phyloP scores from a whole-genome alignment of 1,140 invertebrate genomes.

The Orussus abietinus region DNA sequence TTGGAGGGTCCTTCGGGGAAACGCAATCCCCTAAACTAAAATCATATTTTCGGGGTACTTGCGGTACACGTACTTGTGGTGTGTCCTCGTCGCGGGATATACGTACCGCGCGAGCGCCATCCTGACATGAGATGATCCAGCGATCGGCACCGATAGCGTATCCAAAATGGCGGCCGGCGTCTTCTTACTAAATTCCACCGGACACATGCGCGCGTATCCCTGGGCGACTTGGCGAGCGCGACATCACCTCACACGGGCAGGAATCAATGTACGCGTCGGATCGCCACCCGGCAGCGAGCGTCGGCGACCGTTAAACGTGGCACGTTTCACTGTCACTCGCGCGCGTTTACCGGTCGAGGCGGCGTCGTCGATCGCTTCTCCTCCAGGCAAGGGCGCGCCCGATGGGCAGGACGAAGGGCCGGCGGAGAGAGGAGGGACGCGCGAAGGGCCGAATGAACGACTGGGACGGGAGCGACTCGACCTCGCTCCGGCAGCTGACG shows the following conservation, averaged over 20 bases:
- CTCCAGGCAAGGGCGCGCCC: too few species aligned
- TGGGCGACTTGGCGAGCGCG: slow-evolving; percentile 27
- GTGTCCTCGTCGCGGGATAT: too few species aligned
- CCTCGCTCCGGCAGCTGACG: slow-evolving; percentile 3
- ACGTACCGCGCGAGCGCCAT: slow-evolving; percentile 62
- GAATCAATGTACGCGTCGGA: too few species aligned
- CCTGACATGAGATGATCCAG: slow-evolving; percentile 61
- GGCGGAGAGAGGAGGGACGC: too few species aligned
- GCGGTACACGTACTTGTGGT: too few species aligned
- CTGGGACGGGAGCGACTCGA: background rate
- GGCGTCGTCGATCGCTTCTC: too few species aligned
- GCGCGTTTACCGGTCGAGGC: background rate
- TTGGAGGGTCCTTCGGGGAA: too few species aligned
- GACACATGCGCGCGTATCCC: slow-evolving; percentile 51
- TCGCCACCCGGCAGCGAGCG: too few species aligned
- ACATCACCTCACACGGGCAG: slow-evolving; percentile 29
- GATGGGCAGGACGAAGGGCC: too few species aligned
- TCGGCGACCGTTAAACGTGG: background rate
- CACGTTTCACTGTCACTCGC: background rate
- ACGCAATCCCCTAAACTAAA: too few species aligned
- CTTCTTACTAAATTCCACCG: slow-evolving; percentile 50
- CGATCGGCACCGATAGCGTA: slow-evolving; percentile 56
- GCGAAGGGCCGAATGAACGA: too few species aligned
- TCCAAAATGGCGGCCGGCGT: slow-evolving; percentile 55
- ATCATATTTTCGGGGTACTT: too few species aligned